Evolutionary conservation across 2,888 invertebrate species (phyloP).

Genomic region (Eupithecia exiguata): DNA sequence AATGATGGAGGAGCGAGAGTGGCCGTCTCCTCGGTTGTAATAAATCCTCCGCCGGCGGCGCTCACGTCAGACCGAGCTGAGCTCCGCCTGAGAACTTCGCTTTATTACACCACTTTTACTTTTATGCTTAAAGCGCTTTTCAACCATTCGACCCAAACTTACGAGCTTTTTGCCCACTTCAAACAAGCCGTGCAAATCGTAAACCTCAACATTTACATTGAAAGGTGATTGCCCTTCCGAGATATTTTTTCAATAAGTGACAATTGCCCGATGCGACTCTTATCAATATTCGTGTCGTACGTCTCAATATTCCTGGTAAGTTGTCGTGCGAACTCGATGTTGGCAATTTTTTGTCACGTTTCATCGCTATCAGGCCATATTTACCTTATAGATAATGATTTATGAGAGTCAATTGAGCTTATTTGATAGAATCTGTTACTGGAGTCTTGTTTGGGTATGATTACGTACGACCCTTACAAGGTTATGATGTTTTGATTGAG

Average conservation of each 20-base stretch:
- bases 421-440: not conserved
- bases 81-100: slow-evolving; percentile 61
- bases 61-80: slow-evolving; percentile 59
- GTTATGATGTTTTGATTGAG: not conserved
- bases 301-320: slow-evolving; percentile 51
- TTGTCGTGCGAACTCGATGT: slow-evolving; percentile 51
- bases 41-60: slow-evolving; percentile 61
- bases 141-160: slow-evolving; percentile 36
- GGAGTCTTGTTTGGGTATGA: not conserved
- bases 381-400: slow-evolving; percentile 49
- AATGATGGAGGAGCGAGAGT: slow-evolving; percentile 53
- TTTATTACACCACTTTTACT: slow-evolving; percentile 77
- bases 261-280: slow-evolving; percentile 46
- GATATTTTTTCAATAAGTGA: slow-evolving; percentile 41
- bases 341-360: slow-evolving; percentile 58
- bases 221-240: slow-evolving; percentile 41
- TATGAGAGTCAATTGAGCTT: slow-evolving; percentile 36
- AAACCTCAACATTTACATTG: slow-evolving; percentile 25
- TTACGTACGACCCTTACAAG: not conserved
- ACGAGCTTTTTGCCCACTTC: slow-evolving; percentile 27
- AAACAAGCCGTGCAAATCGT: slow-evolving; percentile 31
- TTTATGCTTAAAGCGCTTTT: slow-evolving; percentile 58
- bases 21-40: slow-evolving; percentile 53
- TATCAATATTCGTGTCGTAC: slow-evolving; percentile 62
- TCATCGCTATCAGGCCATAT: slow-evolving; percentile 50